These are phyloP conservation scores for Drosophila parthenogenetica DNA, from an alignment of 2,888 invertebrate genomes.

Conservation along the genomic window DNA sequence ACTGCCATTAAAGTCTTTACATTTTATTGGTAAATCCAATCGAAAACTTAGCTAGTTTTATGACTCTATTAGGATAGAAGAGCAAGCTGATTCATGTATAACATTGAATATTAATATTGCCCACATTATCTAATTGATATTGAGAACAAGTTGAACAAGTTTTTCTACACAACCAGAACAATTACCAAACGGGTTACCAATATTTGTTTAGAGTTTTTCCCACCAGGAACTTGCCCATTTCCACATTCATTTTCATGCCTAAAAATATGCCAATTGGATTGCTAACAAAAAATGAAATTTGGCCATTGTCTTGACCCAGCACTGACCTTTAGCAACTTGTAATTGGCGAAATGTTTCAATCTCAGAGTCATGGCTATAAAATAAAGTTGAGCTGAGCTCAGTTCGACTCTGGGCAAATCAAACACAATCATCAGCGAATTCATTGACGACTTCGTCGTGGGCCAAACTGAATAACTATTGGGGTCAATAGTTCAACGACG, in stretches of 20 bases:
- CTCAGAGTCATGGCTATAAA: conserved; percentile 22
- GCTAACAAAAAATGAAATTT: conserved; percentile 1
- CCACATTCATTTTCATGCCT: conserved; percentile 22
- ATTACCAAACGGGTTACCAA: conserved; percentile 39
- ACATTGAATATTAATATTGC: conserved; percentile 65
- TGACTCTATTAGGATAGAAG: conserved; percentile 76
- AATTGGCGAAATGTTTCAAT: conserved; percentile 76
- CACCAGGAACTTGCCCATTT: conserved; percentile 52
- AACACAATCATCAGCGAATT: conserved; percentile 63
- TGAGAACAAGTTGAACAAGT: conserved; percentile 55
- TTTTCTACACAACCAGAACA: conserved; percentile 24
- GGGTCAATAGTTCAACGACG: conserved; percentile 73
- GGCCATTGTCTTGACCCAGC: conserved; percentile 52
- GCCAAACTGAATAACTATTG: conserved; percentile 62
- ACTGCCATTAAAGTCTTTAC: conserved; percentile 53
- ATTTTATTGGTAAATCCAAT: conserved; percentile 53
- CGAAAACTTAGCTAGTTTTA: conserved; percentile 55
- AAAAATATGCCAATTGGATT: conserved; percentile 8
- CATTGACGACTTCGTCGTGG: conserved; percentile 70
- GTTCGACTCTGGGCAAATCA: conserved; percentile 58
- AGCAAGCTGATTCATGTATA: conserved; percentile 19
- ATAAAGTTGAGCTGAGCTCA: conserved; percentile 2
- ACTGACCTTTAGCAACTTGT: conserved; percentile 50
- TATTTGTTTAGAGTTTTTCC: conserved; percentile 1
- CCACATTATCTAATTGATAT: conserved; percentile 76